These are phyloP conservation scores for Acanthopagrus latus DNA, from an alignment of 2,797 vertebrate species.

Conservation along the genomic window DNA sequence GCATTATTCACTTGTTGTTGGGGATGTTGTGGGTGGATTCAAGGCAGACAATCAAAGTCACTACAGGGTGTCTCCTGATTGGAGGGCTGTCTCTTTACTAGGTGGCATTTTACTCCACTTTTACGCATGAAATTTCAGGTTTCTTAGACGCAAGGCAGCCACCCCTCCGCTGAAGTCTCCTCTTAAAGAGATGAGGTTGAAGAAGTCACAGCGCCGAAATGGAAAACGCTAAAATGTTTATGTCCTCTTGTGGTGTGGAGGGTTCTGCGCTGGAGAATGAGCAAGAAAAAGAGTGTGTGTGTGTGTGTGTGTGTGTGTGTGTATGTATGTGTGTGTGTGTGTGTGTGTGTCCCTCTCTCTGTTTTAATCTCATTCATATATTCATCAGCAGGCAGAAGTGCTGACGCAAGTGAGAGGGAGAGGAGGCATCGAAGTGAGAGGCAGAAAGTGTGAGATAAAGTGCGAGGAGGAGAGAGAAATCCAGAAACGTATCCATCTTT, in stretches of 20 bases:
- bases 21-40: constrained; percentile 41
- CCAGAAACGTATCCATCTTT: constrained; percentile 36
- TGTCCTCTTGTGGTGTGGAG: constrained; percentile 16
- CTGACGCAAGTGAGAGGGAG: constrained; percentile 77
- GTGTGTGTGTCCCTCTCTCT: constrained; percentile 20
- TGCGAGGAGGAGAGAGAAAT: constrained; percentile 52
- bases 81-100: constrained; percentile 14
- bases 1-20: constrained; percentile 58
- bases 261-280: constrained; percentile 14
- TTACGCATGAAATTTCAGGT: neutral
- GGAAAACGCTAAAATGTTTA: constrained; percentile 40
- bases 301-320: constrained; percentile 22
- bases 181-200: constrained; percentile 4
- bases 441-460: constrained; percentile 68
- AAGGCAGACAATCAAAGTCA: constrained; percentile 44
- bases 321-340: constrained; percentile 23
- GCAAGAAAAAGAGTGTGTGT: neutral
- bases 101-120: neutral
- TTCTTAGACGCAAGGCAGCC: constrained; percentile 5
- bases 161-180: neutral
- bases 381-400: constrained; percentile 80
- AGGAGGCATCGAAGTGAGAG: constrained; percentile 66
- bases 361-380: constrained; percentile 83
- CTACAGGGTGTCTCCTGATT: constrained; percentile 15
- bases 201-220: constrained; percentile 7